Evolutionary conservation across 2,888 invertebrate species (phyloP), one percentile per base, ranked within the genome.

Genomic region (Elegia similella): DNA sequence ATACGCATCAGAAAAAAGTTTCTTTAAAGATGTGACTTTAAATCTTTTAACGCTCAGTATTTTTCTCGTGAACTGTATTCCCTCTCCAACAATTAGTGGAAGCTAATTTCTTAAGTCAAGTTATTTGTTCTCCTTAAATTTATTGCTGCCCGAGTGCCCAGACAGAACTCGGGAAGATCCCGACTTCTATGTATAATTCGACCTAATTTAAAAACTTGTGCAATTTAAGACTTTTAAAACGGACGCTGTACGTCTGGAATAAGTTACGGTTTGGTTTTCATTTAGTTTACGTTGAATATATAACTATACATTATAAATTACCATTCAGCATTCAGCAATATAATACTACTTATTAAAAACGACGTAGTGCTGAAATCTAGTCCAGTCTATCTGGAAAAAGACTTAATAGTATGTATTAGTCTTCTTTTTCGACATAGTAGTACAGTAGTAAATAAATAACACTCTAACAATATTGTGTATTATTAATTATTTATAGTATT

Each of bases 101-200:
- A 79, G 76, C 76, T 81, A 84, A 86, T 83, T 82, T 80, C 76
- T 75, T 73, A 74, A 77, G 75, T 78, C 71, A 72, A 85, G 78
- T 81, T 86, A 84, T 85, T 85, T 84, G 85, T 83, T 86, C 79
- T 75, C 73, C 75, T 73, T 76, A 82, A 72, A 84, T 86, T 86
- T 86, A 86, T 84, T 80, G 77, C 81, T 75, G 68, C 78, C 74
- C 72, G 65, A 67, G 70, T 72, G 72, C 71, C 68, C 73, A 71
- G 72, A 70, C 67, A 65, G 74, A 81, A 82, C 78, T 84, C 80
- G 65, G 70, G 69, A 80, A 80, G 82, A 82, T 82, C 82, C 77
- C 73, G 69, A 77, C 72, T 79, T 75, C 70, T 66, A 74, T 79
- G 75, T 81, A 78, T 78, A 81, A 79, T 80, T 80, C 76, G 76